These are phyloP conservation scores for Pachypanchax playfairii DNA, from an alignment of 2,113 vertebrate genomes.

Conservation along the genomic window DNA sequence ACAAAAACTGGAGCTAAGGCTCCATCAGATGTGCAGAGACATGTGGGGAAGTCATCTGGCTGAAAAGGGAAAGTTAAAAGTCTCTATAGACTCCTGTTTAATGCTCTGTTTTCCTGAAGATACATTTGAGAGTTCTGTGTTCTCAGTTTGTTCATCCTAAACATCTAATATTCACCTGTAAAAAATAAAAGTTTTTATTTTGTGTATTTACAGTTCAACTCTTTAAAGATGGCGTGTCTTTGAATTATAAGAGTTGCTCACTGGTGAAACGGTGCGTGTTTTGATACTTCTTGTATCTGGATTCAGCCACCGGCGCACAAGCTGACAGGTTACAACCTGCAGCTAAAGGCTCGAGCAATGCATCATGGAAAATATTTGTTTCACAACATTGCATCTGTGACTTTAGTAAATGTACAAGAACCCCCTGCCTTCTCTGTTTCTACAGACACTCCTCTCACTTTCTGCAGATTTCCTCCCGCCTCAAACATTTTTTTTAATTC, in stretches of 20 bases:
- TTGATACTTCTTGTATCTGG: slow-evolving; percentile 2
- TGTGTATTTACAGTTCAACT: not conserved
- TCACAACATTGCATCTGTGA: slow-evolving; percentile 3
- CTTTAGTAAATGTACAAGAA: slow-evolving; percentile 48
- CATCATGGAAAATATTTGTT: slow-evolving; percentile 27
- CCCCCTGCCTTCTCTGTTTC: slow-evolving; percentile 25
- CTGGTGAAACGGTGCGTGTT: slow-evolving; percentile 1
- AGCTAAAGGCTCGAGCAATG: slow-evolving; percentile 5
- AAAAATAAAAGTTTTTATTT: not conserved
- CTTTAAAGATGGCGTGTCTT: not conserved
- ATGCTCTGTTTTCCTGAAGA: slow-evolving; percentile 33
- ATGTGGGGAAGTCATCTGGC: slow-evolving; percentile 46
- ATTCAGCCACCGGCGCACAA: not conserved
- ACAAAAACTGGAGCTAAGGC: slow-evolving; percentile 5
- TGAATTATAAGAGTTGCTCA: not conserved
- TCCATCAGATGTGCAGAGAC: slow-evolving; percentile 31
- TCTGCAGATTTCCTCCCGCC: not conserved
- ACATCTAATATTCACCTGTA: slow-evolving; percentile 1
- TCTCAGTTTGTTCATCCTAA: not conserved
- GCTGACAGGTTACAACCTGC: slow-evolving; percentile 6
- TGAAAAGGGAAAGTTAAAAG: slow-evolving; percentile 21
- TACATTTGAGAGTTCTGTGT: not conserved
- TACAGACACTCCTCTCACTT: not conserved
- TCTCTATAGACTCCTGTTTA: slow-evolving; percentile 23
- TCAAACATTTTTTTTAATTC: slow-evolving; percentile 8